Evolutionary conservation across 2,888 invertebrate genomes (phyloP), one percentile per base, ranked within the genome.

Genomic region (Netelia fuscicornis): DNA sequence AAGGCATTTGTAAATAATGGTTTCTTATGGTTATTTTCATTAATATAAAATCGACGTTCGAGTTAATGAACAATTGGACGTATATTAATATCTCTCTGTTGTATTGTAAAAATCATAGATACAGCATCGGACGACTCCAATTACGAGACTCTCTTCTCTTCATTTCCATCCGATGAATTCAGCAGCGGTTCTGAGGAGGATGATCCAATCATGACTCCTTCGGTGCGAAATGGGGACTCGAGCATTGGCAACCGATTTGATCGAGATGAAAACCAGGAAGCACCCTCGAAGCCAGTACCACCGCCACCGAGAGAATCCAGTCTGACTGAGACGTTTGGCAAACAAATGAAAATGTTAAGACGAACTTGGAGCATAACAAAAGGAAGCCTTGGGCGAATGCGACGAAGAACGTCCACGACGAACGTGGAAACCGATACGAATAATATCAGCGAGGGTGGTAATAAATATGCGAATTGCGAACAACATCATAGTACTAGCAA

Each of bases 311-410:
- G 92, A 44, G 93, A 92, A 76, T 89, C 90, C 20, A 93, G 92
- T 58, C 83, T 93, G 2, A 92, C 91, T 1, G 90, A 92, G 48
- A 92, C 90, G 2, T 84, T 93, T 3, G 92, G 93, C 2, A 90
- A 89, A n/a, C 88, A 90, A 62, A 93, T 93, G 87, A 93, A 92
- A 72, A 91, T 93, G 87, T 85, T 93, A 0, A 87, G 92, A 6
- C 88, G 93, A 62, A 93, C 93, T 0, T 93, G 93, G 93, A 93
- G 93, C 82, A 92, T 93, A 60, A 93, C 93, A 17, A 93, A 93
- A 81, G 93, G 92, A 2, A 93, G 93, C 44, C 86, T 93, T 2
- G 92, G 92, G 2, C 90, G 92, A 0, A 93, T 93, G 75, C 85
- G 92, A 13, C 87, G 91, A 20, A 90, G 91, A 77, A 90, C 91